phyloP scores from a whole-genome alignment of 2,113 vertebrate species.

The Haliaeetus leucogaster region DNA sequence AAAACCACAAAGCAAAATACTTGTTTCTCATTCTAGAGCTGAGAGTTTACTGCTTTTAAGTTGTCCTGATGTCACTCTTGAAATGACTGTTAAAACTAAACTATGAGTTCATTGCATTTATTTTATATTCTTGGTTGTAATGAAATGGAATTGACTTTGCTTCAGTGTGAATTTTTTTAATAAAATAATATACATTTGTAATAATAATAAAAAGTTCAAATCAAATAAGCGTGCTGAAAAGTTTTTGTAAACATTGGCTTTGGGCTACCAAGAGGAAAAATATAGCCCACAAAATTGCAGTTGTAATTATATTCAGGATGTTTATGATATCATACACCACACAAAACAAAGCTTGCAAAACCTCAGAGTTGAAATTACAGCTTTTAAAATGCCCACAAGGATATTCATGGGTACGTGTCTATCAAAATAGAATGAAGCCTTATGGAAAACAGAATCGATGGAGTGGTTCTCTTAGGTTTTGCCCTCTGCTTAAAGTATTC shows the following conservation, averaged over 20 bases:
- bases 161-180: conserved; percentile 72
- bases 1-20: background rate
- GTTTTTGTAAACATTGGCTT: conserved; percentile 15
- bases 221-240: background rate
- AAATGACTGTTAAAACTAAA: conserved; percentile 90
- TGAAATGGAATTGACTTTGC: conserved; percentile 87
- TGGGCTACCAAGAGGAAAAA: background rate
- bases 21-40: conserved; percentile 62
- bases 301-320: conserved; percentile 32
- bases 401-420: background rate
- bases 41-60: conserved; percentile 72
- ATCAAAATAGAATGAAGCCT: conserved; percentile 24
- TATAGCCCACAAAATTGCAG: conserved; percentile 1
- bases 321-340: conserved; percentile 27
- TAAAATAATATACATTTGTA: conserved; percentile 66
- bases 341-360: conserved; percentile 39
- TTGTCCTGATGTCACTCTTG: conserved; percentile 78
- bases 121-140: conserved; percentile 94
- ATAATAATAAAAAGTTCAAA: conserved; percentile 63
- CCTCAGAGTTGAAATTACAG: conserved; percentile 32
- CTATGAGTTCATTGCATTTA: conserved; percentile 87
- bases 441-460: background rate
- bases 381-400: conserved; percentile 9
- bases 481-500: background rate
- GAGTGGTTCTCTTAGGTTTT: background rate